Conservation (phyloP, 1,140 invertebrate species). For the Phenacoccus solenopsis region DNA sequence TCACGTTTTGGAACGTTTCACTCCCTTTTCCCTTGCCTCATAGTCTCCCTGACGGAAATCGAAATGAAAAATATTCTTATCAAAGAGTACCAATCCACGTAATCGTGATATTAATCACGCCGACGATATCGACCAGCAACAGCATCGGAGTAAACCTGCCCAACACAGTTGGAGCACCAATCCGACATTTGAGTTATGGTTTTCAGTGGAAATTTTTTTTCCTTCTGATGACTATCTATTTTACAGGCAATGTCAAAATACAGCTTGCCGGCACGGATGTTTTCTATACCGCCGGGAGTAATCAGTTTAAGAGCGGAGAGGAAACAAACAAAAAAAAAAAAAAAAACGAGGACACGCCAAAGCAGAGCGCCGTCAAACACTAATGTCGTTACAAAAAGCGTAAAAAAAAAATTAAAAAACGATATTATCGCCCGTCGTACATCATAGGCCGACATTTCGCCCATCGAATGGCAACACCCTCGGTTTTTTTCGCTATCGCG, state of each 20-base stretch:
- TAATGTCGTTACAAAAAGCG: neutral
- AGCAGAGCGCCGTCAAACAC: neutral
- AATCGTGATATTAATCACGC: too few relatives aligned
- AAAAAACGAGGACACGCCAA: conserved; percentile 1
- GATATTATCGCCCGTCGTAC: neutral
- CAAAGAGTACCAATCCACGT: too few relatives aligned
- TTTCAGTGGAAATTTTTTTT: neutral
- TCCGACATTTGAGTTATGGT: too few relatives aligned
- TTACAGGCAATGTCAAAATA: neutral
- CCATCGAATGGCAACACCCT: neutral
- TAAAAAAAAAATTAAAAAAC: conserved; percentile 1
- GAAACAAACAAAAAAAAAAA: neutral
- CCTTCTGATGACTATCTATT: neutral
- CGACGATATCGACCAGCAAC: too few relatives aligned
- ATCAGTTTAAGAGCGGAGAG: too few relatives aligned
- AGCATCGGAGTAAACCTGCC: too few relatives aligned
- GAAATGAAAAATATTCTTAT: too few relatives aligned
- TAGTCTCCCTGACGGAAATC: too few relatives aligned
- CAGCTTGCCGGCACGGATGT: neutral
- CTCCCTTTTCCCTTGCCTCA: too few relatives aligned
- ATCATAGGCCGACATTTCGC: neutral
- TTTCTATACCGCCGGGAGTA: neutral
- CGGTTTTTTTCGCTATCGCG: too few relatives aligned
- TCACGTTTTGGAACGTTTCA: too few relatives aligned
- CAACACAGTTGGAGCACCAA: too few relatives aligned